A percentile compares a stretch with the other conserved stretches of the same genome.
Evolutionary conservation across 1,140 invertebrate species (phyloP).

Genomic region (Calycopis cecrops): DNA sequence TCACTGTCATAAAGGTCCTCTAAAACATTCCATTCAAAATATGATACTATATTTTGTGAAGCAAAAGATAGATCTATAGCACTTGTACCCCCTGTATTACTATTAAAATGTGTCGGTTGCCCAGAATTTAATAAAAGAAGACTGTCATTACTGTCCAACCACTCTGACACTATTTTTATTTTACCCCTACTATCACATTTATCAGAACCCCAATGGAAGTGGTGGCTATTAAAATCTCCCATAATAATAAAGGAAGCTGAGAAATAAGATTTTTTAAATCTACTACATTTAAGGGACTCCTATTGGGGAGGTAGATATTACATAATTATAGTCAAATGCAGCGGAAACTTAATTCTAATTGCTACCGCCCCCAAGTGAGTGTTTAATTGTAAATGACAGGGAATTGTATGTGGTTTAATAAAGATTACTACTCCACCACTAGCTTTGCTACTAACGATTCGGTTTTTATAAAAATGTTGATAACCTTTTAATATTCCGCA

Average conservation of each 20-base stretch:
- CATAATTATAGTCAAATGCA: slow-evolving; percentile 32
- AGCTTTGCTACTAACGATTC: slow-evolving; percentile 19
- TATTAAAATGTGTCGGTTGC: slow-evolving; percentile 35
- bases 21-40: slow-evolving; percentile 32
- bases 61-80: slow-evolving; percentile 37
- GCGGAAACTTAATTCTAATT: slow-evolving; percentile 23
- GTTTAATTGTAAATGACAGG: slow-evolving; percentile 29
- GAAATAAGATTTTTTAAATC: slow-evolving; percentile 31
- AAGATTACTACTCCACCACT: slow-evolving; percentile 39
- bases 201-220: slow-evolving; percentile 40
- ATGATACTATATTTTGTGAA: slow-evolving; percentile 26
- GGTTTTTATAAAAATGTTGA: slow-evolving; percentile 28
- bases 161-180: slow-evolving; percentile 33
- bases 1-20: slow-evolving; percentile 40
- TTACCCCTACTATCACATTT: slow-evolving; percentile 34
- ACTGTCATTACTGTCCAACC: slow-evolving; percentile 27
- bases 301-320: slow-evolving; percentile 40
- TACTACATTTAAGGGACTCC: slow-evolving; percentile 23
- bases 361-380: slow-evolving; percentile 38
- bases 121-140: slow-evolving; percentile 37
- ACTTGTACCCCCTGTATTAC: slow-evolving; percentile 27
- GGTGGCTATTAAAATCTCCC: slow-evolving; percentile 47
- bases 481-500: slow-evolving; percentile 24
- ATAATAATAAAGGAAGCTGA: slow-evolving; percentile 43
- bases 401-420: slow-evolving; percentile 26